phyloP scores from a whole-genome alignment of 2,113 vertebrate species.

The Balaenoptera acutorostrata region DNA sequence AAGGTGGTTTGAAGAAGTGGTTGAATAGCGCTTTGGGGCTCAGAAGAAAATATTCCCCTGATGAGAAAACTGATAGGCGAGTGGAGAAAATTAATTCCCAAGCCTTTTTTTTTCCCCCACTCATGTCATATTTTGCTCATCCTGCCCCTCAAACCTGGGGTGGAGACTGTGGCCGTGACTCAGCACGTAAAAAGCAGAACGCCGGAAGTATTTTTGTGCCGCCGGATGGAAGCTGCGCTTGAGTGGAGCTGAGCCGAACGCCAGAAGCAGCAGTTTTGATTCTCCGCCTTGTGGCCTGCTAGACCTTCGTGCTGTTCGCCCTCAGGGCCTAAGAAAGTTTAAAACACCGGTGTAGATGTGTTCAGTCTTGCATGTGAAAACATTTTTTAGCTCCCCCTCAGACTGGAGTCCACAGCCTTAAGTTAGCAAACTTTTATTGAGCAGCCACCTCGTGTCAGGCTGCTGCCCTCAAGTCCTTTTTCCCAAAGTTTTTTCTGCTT shows the following conservation, averaged over 20 bases:
- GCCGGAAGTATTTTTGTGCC: neutral
- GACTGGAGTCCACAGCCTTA: neutral
- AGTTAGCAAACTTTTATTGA: neutral
- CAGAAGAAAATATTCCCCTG: neutral
- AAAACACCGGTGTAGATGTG: neutral
- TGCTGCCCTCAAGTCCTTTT: neutral
- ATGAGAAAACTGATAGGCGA: neutral
- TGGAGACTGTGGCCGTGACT: neutral
- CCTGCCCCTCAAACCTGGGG: neutral
- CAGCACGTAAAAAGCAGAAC: neutral
- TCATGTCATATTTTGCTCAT: neutral
- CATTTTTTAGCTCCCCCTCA: neutral
- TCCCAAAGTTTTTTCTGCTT: neutral
- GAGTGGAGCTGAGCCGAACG: neutral
- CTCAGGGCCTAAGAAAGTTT: neutral
- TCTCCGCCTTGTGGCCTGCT: too few relatives aligned
- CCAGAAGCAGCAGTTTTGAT: neutral
- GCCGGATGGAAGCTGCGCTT: neutral
- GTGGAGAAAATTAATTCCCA: neutral
- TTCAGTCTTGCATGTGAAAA: neutral
- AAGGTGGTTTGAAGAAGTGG: accelerated
- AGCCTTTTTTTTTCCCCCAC: accelerated
- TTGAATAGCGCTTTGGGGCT: accelerated
- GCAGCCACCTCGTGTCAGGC: neutral
- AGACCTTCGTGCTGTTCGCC: neutral